Evolutionary conservation across 2,113 vertebrate species (phyloP), one percentile per base, ranked within the genome.

Genomic region (Struthio camelus): DNA sequence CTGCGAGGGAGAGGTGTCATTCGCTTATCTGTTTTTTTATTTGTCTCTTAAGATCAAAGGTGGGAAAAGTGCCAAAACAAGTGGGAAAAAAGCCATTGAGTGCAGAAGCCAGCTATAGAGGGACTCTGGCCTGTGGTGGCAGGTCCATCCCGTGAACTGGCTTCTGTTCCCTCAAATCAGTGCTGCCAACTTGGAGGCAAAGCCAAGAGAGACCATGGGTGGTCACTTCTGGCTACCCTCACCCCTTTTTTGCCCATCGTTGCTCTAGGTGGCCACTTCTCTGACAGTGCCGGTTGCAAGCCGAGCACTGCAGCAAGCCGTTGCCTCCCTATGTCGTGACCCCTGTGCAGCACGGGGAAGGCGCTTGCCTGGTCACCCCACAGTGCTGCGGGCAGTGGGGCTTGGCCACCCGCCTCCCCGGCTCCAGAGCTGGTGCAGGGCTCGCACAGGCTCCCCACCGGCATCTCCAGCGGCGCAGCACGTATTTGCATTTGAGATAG

Each of bases 41-140:
- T 92, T 54, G 56, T 66, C 77, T 90, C 77, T 91, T 13, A 42
- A 94, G 80, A 94, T 93, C 93, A 93, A 89, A 97, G 94, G 93
- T 71, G 89, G 84, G 91, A 78, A 90, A 91, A 93, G 30, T 73
- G 90, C 38, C 6, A 1, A 44, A 48, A 53, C 56, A 51, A 86
- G 69, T 2, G 32, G 30, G n/a, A 66, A 90, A 77, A 80, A 72
- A 61, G 66, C 48, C 36, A 9, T 38, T 8, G 1, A 83, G 53
- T 2, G 1, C 46, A 10, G 56, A 75, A 87, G 11, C 10, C 51
- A 42, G 20, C 24, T 34, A 40, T 6, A n/a, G 53, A 80, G n/a
- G 14, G 32, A 61, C 36, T 80, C 24, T 1, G 1, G 3, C 20
- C 44, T 77, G 58, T 34, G 56, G 30, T 18, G 32, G 54, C 54